Conservation (phyloP, 2,888 invertebrate genomes). For the Eurois occulta region DNA sequence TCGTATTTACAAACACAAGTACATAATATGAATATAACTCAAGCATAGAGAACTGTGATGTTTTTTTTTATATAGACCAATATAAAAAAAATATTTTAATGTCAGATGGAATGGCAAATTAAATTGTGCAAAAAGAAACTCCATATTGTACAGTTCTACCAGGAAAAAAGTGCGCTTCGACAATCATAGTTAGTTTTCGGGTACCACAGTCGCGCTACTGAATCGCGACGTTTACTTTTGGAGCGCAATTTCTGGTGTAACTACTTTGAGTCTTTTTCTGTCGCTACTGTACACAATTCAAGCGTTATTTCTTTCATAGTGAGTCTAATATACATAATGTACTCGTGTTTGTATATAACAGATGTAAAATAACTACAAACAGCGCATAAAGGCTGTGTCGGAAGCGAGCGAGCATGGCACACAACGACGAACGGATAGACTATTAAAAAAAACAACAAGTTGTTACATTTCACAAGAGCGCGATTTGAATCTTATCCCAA, state of each 20-base stretch:
- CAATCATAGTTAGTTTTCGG: neutral
- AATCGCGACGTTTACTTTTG: neutral
- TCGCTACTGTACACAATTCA: neutral
- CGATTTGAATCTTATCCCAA: neutral
- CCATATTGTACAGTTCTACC: too few species aligned
- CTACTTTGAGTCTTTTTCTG: neutral
- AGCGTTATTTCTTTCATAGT: neutral
- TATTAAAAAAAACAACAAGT: neutral
- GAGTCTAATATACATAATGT: conserved; percentile 14
- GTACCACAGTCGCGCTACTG: neutral
- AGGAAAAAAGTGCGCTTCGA: neutral
- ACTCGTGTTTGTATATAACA: conserved; percentile 24
- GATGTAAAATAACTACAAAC: conserved; percentile 35
- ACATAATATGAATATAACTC: conserved; percentile 10
- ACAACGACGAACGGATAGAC: conserved; percentile 42
- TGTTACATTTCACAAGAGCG: neutral
- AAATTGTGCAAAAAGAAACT: neutral
- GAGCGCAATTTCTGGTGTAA: neutral
- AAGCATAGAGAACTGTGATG: too few species aligned
- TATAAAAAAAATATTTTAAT: neutral
- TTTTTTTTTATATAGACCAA: neutral
- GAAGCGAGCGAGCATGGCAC: conserved; percentile 66
- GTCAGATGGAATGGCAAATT: neutral
- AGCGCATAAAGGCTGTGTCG: conserved; percentile 28
- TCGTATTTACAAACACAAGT: conserved; percentile 23